Percentiles rank a stretch among this genome's conserved stretches.
Evolutionary conservation across 2,113 vertebrate species (phyloP).

Genomic region (Carollia perspicillata): DNA sequence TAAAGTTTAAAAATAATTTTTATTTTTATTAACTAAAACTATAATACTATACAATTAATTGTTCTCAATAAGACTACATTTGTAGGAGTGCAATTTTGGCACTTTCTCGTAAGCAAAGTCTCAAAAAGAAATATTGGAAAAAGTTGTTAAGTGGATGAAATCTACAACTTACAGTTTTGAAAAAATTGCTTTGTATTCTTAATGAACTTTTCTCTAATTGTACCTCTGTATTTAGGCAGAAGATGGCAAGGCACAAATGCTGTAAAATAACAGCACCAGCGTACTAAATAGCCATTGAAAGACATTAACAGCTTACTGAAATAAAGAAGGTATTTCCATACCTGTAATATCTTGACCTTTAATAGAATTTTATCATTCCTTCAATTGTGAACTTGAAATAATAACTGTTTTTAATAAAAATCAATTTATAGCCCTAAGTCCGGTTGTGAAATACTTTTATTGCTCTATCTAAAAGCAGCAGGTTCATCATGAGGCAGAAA

Average conservation of each 20-base stretch:
- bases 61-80: neutral
- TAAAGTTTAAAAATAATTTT: neutral
- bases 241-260: neutral
- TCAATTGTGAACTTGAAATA: neutral
- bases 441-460: neutral
- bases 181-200: neutral
- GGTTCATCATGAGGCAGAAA: neutral
- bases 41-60: neutral
- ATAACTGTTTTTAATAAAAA: constrained; percentile 15
- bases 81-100: neutral
- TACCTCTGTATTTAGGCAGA: neutral
- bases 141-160: neutral
- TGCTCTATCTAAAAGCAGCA: neutral
- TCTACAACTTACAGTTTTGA: neutral
- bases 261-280: neutral
- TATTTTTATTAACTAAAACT: constrained; percentile 2
- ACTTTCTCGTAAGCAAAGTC: neutral
- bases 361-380: neutral
- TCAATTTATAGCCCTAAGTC: neutral
- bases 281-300: neutral
- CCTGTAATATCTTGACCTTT: neutral
- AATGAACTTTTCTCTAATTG: neutral
- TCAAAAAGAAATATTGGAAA: neutral
- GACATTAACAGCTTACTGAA: neutral
- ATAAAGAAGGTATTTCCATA: neutral